These are phyloP conservation scores for Melospiza melodia DNA, from an alignment of 2,113 vertebrate genomes.

Conservation along the genomic window DNA sequence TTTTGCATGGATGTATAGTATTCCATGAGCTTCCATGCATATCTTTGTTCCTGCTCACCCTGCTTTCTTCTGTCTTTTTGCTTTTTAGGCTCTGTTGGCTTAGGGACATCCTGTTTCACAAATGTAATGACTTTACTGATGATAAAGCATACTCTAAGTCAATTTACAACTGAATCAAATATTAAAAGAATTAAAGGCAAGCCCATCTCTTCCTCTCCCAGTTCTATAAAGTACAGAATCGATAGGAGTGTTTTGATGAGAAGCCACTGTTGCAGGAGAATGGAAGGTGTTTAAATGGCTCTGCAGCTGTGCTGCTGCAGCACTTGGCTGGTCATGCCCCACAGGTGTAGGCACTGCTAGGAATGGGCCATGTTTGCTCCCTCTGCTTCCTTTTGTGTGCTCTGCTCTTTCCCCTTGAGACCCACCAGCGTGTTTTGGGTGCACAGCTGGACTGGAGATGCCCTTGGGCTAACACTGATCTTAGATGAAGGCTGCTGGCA, in stretches of 20 bases:
- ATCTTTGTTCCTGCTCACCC: background rate
- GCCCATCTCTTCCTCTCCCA: background rate
- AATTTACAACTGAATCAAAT: background rate
- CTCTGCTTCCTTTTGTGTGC: rapidly evolving
- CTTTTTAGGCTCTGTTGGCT: background rate
- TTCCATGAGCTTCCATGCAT: background rate
- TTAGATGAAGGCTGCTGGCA: background rate
- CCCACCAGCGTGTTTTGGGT: background rate
- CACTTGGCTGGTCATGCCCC: background rate
- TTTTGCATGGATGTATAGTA: background rate
- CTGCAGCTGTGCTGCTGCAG: background rate
- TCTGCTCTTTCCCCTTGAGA: background rate
- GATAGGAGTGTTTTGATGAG: background rate
- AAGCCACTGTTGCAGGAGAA: background rate
- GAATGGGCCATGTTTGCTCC: background rate
- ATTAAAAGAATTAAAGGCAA: background rate
- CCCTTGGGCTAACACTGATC: background rate
- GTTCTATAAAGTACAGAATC: background rate
- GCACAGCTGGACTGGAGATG: background rate
- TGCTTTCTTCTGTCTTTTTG: background rate
- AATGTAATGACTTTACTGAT: rapidly evolving
- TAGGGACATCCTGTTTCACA: background rate
- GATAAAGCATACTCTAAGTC: background rate
- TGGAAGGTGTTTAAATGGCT: background rate
- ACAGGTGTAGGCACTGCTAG: rapidly evolving